Conservation (phyloP, 2,797 vertebrate species). For the Poecilia velifera region DNA sequence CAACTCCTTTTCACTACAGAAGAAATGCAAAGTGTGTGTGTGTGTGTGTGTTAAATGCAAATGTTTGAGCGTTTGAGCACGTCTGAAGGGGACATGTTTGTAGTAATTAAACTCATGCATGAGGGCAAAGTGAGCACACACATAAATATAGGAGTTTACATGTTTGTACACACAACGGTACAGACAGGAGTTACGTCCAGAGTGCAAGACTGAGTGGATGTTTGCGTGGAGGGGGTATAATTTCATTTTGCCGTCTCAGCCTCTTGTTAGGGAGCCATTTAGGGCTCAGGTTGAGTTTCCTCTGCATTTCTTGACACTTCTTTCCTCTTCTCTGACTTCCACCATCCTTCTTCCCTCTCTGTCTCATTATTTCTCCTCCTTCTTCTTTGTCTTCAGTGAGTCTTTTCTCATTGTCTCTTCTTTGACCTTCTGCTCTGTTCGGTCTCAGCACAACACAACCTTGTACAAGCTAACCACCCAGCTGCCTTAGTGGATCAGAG, state of each 20-base stretch:
- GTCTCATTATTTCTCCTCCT: conserved; percentile 63
- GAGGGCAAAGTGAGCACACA: conserved; percentile 2
- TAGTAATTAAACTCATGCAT: conserved; percentile 17
- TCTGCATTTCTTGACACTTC: conserved; percentile 63
- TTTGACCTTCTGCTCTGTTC: conserved; percentile 20
- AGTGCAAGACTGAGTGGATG: conserved; percentile 10
- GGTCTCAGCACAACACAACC: conserved; percentile 14
- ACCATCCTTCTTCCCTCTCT: conserved; percentile 67
- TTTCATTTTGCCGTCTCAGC: conserved; percentile 72
- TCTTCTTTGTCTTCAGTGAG: conserved; percentile 18
- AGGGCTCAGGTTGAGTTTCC: conserved; percentile 74
- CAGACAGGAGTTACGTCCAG: conserved; percentile 17
- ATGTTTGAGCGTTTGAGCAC: conserved; percentile 25
- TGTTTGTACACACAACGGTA: conserved; percentile 26
- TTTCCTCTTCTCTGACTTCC: conserved; percentile 62
- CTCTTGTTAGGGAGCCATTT: conserved; percentile 73
- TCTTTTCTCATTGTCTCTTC: conserved; percentile 27
- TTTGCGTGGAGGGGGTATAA: conserved; percentile 36
- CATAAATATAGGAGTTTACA: conserved; percentile 24
- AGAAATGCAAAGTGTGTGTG: conserved; percentile 23
- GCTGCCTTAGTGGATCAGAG: conserved; percentile 12
- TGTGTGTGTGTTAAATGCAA: conserved; percentile 24
- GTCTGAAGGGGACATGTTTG: conserved; percentile 43
- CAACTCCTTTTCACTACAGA: conserved; percentile 44
- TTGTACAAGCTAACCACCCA: conserved; percentile 36